These are phyloP conservation scores for Contarinia nasturtii DNA, from an alignment of 1,140 invertebrate species.

Conservation along the genomic window DNA sequence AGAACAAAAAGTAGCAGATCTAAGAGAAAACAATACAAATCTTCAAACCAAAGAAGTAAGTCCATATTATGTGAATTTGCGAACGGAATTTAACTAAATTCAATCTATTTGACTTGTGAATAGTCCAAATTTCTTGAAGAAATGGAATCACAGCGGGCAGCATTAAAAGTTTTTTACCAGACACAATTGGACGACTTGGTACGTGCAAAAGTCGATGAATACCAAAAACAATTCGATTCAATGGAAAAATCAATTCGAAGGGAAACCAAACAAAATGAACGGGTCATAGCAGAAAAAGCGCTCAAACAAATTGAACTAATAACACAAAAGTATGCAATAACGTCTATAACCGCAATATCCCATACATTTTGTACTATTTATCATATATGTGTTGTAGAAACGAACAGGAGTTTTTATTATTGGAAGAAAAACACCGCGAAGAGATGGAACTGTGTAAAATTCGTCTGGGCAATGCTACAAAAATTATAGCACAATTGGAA, in stretches of 20 bases:
- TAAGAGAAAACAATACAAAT: constrained; percentile 16
- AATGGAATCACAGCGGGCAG: constrained; percentile 40
- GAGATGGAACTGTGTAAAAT: constrained; percentile 46
- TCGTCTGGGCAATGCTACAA: constrained; percentile 41
- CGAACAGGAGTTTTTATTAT: constrained; percentile 44
- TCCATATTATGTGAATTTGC: not conserved
- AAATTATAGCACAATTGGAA: constrained; percentile 31
- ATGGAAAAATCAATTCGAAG: constrained; percentile 39
- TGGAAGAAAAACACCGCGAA: constrained; percentile 60
- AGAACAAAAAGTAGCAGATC: constrained; percentile 13
- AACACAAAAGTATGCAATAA: constrained; percentile 42
- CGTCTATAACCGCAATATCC: not conserved
- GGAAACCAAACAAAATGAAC: constrained; percentile 43
- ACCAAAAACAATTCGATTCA: constrained; percentile 49
- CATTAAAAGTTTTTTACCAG: constrained; percentile 54
- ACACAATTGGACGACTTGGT: constrained; percentile 60
- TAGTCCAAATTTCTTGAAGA: constrained; percentile 25
- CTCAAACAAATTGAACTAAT: constrained; percentile 49
- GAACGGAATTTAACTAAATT: not conserved
- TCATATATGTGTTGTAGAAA: constrained; percentile 27
- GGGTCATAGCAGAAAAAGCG: constrained; percentile 41
- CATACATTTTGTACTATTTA: not conserved
- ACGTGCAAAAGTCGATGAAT: constrained; percentile 51
- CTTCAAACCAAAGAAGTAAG: constrained; percentile 7
- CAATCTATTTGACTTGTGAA: not conserved